Evolutionary conservation across 2,888 invertebrate genomes (phyloP).

Genomic region (Nemotelus nigrinus): DNA sequence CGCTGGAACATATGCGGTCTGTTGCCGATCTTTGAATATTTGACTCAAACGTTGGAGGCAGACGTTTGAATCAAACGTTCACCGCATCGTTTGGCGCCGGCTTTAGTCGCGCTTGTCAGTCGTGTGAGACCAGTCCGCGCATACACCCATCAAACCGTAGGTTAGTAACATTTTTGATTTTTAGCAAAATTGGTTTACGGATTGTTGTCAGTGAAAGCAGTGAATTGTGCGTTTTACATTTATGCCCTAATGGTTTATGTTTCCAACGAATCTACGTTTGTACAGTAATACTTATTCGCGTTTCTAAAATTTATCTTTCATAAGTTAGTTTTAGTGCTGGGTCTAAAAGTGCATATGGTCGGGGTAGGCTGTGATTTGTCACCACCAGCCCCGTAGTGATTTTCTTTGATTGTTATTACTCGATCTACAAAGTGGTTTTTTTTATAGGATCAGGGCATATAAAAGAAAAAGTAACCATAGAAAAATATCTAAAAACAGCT

Average conservation of each 20-base stretch:
- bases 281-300: neutral
- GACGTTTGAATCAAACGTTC: too few species aligned
- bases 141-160: neutral
- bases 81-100: too few species aligned
- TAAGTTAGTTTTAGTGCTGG: neutral
- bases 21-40: too few species aligned
- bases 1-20: too few species aligned
- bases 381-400: neutral
- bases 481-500: neutral
- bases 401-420: conserved; percentile 1
- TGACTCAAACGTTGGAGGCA: too few species aligned
- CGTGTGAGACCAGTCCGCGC: neutral
- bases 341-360: neutral
- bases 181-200: conserved; percentile 3
- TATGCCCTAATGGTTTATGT: neutral
- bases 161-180: neutral
- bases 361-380: neutral
- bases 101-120: neutral
- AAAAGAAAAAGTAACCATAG: neutral
- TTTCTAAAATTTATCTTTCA: neutral
- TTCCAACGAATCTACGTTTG: neutral
- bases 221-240: neutral
- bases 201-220: neutral
- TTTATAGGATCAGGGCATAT: neutral
- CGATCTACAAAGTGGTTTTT: neutral